Evolutionary conservation across 2,888 invertebrate species (phyloP).

Genomic region (Hypselothyrea guttata): DNA sequence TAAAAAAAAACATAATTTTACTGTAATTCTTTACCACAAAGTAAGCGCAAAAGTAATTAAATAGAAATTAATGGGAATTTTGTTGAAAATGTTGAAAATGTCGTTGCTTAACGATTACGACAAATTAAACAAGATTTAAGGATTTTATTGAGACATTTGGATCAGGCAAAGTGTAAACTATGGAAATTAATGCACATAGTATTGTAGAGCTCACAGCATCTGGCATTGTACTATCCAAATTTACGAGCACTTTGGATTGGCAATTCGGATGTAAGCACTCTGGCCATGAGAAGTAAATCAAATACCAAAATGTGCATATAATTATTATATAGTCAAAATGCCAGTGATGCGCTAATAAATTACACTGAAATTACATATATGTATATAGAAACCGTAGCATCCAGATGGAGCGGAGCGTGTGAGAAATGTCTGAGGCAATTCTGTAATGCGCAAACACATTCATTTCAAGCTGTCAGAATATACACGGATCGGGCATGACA

Average conservation of each 20-base stretch:
- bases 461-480: constrained; percentile 12
- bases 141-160: too few species aligned
- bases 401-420: too few species aligned
- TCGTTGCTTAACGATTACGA: too few species aligned
- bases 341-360: constrained; percentile 20
- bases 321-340: constrained; percentile 43
- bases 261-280: constrained; percentile 1
- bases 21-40: too few species aligned
- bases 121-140: too few species aligned
- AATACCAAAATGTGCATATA: constrained; percentile 28
- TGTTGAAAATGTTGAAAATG: too few species aligned
- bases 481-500: too few species aligned
- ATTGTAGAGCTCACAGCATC: background rate
- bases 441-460: constrained; percentile 3
- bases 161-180: background rate
- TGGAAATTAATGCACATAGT: too few species aligned
- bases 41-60: too few species aligned
- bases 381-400: too few species aligned
- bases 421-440: background rate
- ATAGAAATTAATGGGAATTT: too few species aligned
- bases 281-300: constrained; percentile 47
- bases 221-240: constrained; percentile 28
- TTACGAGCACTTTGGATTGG: constrained; percentile 33
- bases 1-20: too few species aligned
- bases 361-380: background rate